Percentiles rank a stretch among this genome's conserved stretches.
Conservation (phyloP, 2,113 vertebrate genomes). For the Myiopsitta monachus region DNA sequence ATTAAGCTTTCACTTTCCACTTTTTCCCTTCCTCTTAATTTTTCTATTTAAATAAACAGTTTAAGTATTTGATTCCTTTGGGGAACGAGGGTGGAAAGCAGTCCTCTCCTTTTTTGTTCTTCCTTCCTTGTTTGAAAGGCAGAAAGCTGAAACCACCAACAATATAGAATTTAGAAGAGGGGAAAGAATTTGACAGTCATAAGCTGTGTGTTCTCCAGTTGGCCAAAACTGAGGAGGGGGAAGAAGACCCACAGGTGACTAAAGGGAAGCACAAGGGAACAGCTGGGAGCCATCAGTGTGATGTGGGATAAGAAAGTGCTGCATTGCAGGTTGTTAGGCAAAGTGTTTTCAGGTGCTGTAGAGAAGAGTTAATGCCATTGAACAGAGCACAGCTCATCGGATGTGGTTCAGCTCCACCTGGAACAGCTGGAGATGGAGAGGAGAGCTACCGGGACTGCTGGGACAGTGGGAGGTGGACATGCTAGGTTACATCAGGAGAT, state of each 20-base stretch:
- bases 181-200: background rate
- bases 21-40: background rate
- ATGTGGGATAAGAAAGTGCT: background rate
- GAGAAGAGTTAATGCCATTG: background rate
- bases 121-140: background rate
- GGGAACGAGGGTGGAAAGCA: background rate
- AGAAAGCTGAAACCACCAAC: background rate
- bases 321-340: background rate
- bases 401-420: background rate
- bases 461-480: background rate
- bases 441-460: background rate
- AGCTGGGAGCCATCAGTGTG: background rate
- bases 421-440: background rate
- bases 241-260: background rate
- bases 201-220: background rate
- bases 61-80: background rate
- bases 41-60: conserved; percentile 24
- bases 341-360: background rate
- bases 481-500: background rate
- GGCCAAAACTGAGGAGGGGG: background rate
- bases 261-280: background rate
- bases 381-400: background rate
- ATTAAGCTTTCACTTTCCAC: conserved; percentile 10
- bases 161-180: background rate
- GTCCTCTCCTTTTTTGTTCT: background rate